A percentile compares a stretch with the other conserved stretches of the same genome.
phyloP scores from a whole-genome alignment of 2,888 invertebrate genomes.

The Amblyjoppa proteus region DNA sequence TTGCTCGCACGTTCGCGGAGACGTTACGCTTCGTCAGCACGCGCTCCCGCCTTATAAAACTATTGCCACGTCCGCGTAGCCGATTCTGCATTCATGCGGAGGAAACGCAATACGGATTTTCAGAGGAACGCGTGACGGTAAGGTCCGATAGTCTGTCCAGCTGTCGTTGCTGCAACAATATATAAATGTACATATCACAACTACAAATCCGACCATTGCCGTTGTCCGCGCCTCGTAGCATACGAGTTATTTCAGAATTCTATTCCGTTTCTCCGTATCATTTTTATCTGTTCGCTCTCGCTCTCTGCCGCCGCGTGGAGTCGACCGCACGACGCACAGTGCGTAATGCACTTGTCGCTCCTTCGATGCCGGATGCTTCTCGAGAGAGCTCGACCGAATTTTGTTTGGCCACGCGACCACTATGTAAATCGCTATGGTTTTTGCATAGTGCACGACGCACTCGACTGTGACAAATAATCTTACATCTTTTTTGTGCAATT shows the following conservation, averaged over 20 bases:
- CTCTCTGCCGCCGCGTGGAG: not conserved
- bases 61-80: not conserved
- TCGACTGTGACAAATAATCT: not conserved
- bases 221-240: constrained; percentile 14
- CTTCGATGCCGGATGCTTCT: not conserved
- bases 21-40: constrained; percentile 32
- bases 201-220: not conserved
- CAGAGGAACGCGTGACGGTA: not conserved
- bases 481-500: not conserved
- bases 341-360: constrained; percentile 10
- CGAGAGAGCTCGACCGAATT: not conserved
- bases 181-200: not conserved
- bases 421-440: not conserved
- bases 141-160: not conserved
- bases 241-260: constrained; percentile 20
- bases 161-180: not conserved
- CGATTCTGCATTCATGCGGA: not conserved
- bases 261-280: not conserved
- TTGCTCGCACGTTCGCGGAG: constrained; percentile 11
- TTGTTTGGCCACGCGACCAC: not conserved
- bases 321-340: not conserved
- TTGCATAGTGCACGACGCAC: too few species aligned
- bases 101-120: not conserved
- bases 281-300: constrained; percentile 6
- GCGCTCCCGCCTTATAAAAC: not conserved